These are phyloP conservation scores for Tenualosa ilisha DNA, from an alignment of 2,797 vertebrate genomes.

Conservation along the genomic window DNA sequence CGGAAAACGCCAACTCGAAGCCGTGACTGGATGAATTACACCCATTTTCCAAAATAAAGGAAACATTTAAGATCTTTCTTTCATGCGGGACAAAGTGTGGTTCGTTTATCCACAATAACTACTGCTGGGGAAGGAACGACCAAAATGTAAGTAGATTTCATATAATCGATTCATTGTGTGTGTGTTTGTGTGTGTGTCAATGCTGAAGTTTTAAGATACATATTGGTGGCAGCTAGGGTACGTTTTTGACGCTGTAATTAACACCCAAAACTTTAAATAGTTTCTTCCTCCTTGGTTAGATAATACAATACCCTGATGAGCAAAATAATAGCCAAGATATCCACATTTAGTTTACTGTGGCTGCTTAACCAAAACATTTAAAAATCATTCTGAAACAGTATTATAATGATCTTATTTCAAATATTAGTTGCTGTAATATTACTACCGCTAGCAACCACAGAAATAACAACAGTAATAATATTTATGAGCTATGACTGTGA, in stretches of 20 bases:
- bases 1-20: background rate
- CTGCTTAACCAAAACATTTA: background rate
- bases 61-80: background rate
- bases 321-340: background rate
- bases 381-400: background rate
- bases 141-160: slow-evolving; percentile 3
- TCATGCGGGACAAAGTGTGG: background rate
- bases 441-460: background rate
- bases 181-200: background rate
- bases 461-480: background rate
- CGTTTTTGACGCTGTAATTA: background rate
- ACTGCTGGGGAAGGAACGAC: background rate
- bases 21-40: background rate
- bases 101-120: background rate
- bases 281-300: background rate
- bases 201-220: background rate
- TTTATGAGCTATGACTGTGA: background rate
- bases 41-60: background rate
- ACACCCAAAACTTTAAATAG: background rate
- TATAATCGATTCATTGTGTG: background rate
- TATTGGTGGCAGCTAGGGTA: background rate
- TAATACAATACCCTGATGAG: background rate
- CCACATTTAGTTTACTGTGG: background rate
- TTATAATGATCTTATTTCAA: background rate
- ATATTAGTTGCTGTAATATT: background rate